A percentile compares a stretch with the other conserved stretches of the same genome.
Conservation (phyloP, 2,113 vertebrate genomes). For the Sceloporus undulatus region DNA sequence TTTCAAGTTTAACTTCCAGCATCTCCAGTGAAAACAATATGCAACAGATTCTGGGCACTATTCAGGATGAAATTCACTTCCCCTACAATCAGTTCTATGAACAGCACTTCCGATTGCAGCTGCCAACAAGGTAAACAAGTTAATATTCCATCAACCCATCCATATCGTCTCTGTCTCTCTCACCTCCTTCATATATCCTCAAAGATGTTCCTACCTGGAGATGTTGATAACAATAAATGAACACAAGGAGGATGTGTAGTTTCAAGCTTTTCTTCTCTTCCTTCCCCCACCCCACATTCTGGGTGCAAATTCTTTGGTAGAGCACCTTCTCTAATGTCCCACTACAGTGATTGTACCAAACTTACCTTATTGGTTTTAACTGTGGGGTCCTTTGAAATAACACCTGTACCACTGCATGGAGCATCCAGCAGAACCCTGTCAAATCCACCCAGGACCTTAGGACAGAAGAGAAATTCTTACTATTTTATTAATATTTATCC, state of each 20-base stretch:
- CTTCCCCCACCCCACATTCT: no score
- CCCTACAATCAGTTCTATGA: neutral
- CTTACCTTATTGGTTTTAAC: constrained; percentile 97
- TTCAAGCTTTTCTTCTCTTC: neutral
- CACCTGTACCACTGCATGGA: constrained; percentile 94
- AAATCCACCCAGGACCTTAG: constrained; percentile 93
- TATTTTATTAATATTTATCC: no score
- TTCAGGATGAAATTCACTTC: neutral
- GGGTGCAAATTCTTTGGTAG: neutral
- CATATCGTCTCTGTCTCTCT: neutral
- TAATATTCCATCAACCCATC: neutral
- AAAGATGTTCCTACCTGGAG: neutral
- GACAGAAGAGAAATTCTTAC: neutral
- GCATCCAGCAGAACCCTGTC: constrained; percentile 95
- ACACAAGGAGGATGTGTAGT: neutral
- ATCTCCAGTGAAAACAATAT: neutral
- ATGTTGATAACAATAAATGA: neutral
- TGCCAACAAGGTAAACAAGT: neutral
- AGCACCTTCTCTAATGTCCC: no score
- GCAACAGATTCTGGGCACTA: neutral
- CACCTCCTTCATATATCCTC: neutral
- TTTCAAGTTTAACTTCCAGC: neutral
- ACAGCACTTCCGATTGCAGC: neutral
- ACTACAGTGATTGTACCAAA: accelerated
- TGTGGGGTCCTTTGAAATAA: constrained; percentile 96